These are phyloP conservation scores for Brassicogethes aeneus DNA, from an alignment of 2,888 invertebrate genomes.

Conservation along the genomic window DNA sequence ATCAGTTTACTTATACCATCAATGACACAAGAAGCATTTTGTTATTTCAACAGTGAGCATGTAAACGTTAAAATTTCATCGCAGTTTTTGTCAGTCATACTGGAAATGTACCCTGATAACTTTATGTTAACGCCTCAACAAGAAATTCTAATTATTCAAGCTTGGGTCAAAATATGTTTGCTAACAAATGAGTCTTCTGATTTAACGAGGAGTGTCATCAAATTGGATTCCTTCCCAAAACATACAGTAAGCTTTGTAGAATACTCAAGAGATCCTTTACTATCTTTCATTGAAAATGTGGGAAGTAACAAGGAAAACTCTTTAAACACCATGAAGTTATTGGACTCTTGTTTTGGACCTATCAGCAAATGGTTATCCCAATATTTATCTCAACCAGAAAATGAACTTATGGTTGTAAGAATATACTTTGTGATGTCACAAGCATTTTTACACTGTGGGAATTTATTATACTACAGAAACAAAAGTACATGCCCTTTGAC, in stretches of 20 bases:
- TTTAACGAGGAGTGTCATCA: slow-evolving; percentile 26
- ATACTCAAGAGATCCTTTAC: slow-evolving; percentile 24
- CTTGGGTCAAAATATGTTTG: slow-evolving; percentile 33
- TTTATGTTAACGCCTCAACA: slow-evolving; percentile 23
- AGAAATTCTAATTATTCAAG: slow-evolving; percentile 28
- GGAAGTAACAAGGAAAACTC: no score
- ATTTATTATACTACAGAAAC: slow-evolving; percentile 31
- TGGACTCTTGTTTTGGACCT: slow-evolving; percentile 31
- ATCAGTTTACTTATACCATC: slow-evolving; percentile 21
- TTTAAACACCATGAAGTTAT: slow-evolving; percentile 22
- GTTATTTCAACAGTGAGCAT: slow-evolving; percentile 25
- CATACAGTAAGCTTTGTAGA: slow-evolving; percentile 18
- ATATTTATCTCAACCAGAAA: slow-evolving; percentile 26
- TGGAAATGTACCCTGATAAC: slow-evolving; percentile 24
- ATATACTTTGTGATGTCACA: slow-evolving; percentile 31
- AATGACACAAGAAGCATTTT: slow-evolving; percentile 22
- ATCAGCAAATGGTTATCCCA: slow-evolving; percentile 26
- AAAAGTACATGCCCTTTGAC: slow-evolving; percentile 43
- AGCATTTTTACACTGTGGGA: slow-evolving; percentile 30
- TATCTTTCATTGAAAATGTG: slow-evolving; percentile 29
- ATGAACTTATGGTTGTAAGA: slow-evolving; percentile 27
- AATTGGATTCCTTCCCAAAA: slow-evolving; percentile 24
- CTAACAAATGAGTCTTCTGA: slow-evolving; percentile 23
- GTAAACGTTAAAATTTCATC: slow-evolving; percentile 25
- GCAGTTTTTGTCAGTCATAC: slow-evolving; percentile 24